Base-by-base conservation (phyloP, 53 echinoderm and acorn worm genomes). In the Luidia sarsii region DNA sequence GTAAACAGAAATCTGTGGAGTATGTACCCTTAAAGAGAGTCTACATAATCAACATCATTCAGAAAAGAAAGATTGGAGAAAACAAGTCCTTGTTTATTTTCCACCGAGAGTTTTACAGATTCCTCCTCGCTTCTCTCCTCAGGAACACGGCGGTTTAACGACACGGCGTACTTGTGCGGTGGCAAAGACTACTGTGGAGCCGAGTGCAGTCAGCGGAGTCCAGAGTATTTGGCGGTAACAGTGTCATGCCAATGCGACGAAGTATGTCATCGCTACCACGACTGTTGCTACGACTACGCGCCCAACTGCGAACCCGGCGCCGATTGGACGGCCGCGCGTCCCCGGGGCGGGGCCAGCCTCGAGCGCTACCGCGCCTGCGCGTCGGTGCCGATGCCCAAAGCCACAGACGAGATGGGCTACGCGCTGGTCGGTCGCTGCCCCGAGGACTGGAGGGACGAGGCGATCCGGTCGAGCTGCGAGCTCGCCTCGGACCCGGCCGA, bases 281-380 rank as follows among this genome's bases (percentile, higher is more conserved):
- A 81, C 32, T 81, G 81, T 14, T 82, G 82, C 5, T 54, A 55
- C 19, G 56, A 68, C n/a, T n/a, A n/a, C n/a, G n/a, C n/a, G n/a
- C n/a, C n/a, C n/a, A n/a, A n/a, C n/a, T n/a, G n/a, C n/a, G 50
- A 56, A 68, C 50, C 14, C 55, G 2, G 27, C 68, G 82, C 45
- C 2, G 21, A 3, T 52, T 53, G 19, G 22, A 54, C 8, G 4
- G 23, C 9, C 54, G 23, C 0, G 13, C 6, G 43, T 13, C 6
- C 6, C 43, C 43, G 7, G 43, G 33, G 41, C 1, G 39, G 34
- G 15, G 57, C 75, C 13, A 28, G 21, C 13, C 37, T 65, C 5
- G 32, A 28, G 24, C 65, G 36, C 1, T 0, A 81, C 11, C 66
- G 27, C 14, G 36, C 32, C 4, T 81, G 81, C 39, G 34, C 66